Base-by-base conservation (phyloP, 1,140 invertebrate species). In the Onthophagus taurus region DNA sequence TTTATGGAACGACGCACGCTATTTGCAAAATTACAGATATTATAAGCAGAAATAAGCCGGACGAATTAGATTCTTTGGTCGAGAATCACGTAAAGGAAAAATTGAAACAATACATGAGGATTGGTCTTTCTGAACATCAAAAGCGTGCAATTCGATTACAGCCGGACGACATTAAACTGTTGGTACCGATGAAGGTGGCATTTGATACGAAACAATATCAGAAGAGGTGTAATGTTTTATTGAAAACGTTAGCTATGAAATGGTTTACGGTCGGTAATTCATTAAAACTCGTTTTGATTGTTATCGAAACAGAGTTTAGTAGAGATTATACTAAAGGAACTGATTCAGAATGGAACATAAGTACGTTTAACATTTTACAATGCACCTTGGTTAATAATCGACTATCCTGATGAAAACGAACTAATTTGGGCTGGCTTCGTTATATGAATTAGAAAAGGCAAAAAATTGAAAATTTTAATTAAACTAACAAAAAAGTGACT, bases 121-220 rank as follows among this genome's bases (percentile, higher is more conserved):
- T 29, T 8, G 49, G 51, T 31, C 21, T 64, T 20, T 54, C 51
- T 1, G 45, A 42, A 31, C 36, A 41, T 1, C 62, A 64, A 33
- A 55, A 45, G 38, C 36, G 52, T 13, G 52, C 62, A 12, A 63
- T 64, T 9, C 19, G 43, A 14, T 37, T 64, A 20, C 47, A 44
- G 20, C 57, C 60, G 0, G 45, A 54, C 13, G 62, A 64, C 41
- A 64, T 64, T 11, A 64, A 64, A 50, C 52, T 64, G n/a, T 48
- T 64, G 23, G 55, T 64, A 14, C 62, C 62, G 4, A 48, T 59
- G 34, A 47, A 49, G 8, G 55, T 64, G 1, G 35, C 47, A 6
- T 42, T 64, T 14, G 36, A 45, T 7, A 48, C 45, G 6, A 46
- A 54, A 8, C 50, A 53, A 0, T 12, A 50, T 8, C 29, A 54